A percentile compares a stretch with the other conserved stretches of the same genome.
Conservation (phyloP, 1,140 invertebrate species). For the Melipona quadrifasciata region DNA sequence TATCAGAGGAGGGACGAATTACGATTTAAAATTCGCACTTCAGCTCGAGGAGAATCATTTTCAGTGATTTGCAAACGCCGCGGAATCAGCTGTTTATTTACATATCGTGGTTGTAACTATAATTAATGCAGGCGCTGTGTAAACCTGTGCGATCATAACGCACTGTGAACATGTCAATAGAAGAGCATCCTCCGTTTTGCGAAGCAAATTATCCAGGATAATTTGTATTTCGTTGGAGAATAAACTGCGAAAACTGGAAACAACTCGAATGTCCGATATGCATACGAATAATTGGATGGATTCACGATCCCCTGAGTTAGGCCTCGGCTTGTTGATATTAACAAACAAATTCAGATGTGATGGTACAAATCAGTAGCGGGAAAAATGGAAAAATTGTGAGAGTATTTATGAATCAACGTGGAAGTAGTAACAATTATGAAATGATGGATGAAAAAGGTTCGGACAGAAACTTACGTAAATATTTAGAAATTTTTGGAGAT, state of each 20-base stretch:
- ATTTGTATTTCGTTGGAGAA: slow-evolving; percentile 5
- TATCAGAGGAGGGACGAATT: not conserved
- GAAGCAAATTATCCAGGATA: not conserved
- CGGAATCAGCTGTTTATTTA: not conserved
- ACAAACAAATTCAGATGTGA: no score
- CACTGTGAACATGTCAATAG: not conserved
- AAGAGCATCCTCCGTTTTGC: not conserved
- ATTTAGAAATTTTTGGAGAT: no score
- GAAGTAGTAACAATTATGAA: not conserved
- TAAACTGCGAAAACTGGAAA: slow-evolving; percentile 30
- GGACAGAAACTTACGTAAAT: not conserved
- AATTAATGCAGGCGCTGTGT: not conserved
- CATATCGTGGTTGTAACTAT: not conserved
- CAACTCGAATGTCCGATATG: slow-evolving; percentile 1
- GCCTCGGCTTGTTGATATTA: not conserved
- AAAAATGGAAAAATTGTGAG: not conserved
- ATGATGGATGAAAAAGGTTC: not conserved
- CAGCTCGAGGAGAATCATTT: not conserved
- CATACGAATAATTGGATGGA: slow-evolving; percentile 5
- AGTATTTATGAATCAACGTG: not conserved
- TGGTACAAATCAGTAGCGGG: no score
- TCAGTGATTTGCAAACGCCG: not conserved
- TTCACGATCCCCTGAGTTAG: not conserved
- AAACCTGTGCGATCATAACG: not conserved
- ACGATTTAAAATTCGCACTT: not conserved